Percentiles rank a stretch among this genome's conserved stretches.
phyloP scores from a whole-genome alignment of 2,113 vertebrate species.

The Eolophus roseicapilla region DNA sequence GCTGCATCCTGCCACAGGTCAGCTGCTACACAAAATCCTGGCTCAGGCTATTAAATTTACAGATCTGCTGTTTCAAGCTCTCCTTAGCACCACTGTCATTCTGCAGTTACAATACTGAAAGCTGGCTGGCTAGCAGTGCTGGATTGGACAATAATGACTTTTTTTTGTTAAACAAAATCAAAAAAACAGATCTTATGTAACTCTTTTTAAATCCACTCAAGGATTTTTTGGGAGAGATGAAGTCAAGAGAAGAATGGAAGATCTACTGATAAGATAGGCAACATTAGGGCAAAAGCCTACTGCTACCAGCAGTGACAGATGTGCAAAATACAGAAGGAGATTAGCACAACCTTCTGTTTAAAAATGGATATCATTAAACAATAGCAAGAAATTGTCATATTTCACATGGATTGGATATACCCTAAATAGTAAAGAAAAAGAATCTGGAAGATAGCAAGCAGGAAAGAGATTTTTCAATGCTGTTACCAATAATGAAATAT shows the following conservation, averaged over 20 bases:
- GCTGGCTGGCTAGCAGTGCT: background rate
- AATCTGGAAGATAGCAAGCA: background rate
- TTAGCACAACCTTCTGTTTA: background rate
- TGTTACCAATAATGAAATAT: background rate
- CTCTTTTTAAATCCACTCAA: background rate
- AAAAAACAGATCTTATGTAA: background rate
- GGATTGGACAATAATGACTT: background rate
- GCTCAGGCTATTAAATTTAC: background rate
- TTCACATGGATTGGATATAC: background rate
- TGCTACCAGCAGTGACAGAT: background rate
- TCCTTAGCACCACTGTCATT: background rate
- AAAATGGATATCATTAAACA: background rate
- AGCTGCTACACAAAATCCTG: background rate
- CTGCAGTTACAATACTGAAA: background rate
- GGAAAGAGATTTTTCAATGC: background rate
- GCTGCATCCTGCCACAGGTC: background rate
- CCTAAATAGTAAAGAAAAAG: background rate
- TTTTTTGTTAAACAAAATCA: background rate
- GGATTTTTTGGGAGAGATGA: background rate
- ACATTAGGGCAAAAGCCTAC: background rate
- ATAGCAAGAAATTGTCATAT: background rate
- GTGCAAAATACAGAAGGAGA: background rate
- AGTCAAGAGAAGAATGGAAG: background rate
- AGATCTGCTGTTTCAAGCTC: background rate
- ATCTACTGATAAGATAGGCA: background rate